Percentiles rank a stretch among this genome's conserved stretches.
Evolutionary conservation across 2,797 vertebrate species (phyloP).

Genomic region (Falco biarmicus): DNA sequence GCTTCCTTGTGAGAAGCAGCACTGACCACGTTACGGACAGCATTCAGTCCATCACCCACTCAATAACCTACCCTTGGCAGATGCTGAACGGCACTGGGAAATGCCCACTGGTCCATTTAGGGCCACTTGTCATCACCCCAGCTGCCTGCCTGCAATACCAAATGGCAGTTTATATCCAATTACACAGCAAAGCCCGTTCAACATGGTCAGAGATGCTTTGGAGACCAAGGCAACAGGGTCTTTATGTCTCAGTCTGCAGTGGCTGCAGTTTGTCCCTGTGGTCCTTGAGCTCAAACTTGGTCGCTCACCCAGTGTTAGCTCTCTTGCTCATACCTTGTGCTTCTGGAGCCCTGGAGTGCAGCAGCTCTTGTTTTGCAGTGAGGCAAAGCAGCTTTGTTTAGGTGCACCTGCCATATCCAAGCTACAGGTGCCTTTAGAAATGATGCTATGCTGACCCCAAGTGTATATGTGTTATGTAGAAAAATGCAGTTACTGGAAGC

Average conservation of each 20-base stretch:
- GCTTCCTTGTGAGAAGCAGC: background rate
- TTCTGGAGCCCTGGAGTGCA: background rate
- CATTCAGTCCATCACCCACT: background rate
- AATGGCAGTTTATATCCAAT: background rate
- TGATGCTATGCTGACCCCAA: background rate
- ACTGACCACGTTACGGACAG: accelerated
- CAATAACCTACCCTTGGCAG: background rate
- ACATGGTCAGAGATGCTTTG: background rate
- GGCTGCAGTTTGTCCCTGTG: background rate
- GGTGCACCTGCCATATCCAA: background rate
- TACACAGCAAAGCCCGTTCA: background rate
- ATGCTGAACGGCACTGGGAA: accelerated
- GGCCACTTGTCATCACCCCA: background rate
- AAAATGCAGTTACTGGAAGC: background rate
- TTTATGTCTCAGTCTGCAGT: background rate
- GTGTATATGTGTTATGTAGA: background rate
- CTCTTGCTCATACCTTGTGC: background rate
- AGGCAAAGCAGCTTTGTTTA: background rate
- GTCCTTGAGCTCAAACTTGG: background rate
- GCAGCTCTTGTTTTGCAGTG: background rate
- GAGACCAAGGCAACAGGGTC: background rate
- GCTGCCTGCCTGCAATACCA: background rate
- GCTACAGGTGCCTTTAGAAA: background rate
- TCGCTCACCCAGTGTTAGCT: background rate
- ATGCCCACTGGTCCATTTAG: background rate